Conservation (phyloP, 2,888 invertebrate genomes). For the Drosophila crucigera region DNA sequence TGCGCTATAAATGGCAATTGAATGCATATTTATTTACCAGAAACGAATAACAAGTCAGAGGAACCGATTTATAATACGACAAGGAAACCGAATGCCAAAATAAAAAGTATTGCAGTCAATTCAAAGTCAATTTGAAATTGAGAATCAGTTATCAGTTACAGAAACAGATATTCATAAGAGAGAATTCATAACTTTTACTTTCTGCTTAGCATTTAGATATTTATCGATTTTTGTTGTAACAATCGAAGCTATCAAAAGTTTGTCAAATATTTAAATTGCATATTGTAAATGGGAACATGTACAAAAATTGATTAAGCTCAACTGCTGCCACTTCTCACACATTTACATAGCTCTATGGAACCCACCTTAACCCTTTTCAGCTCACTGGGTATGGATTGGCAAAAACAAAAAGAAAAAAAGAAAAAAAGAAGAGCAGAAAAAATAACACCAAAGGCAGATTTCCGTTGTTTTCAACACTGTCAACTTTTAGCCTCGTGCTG, state of each 20-base stretch:
- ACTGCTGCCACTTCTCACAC: neutral
- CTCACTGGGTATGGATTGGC: neutral
- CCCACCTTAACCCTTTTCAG: neutral
- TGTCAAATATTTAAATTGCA: neutral
- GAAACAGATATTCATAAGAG: neutral
- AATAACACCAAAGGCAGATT: constrained; percentile 28
- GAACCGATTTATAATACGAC: neutral
- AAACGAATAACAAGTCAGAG: neutral
- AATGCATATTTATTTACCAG: neutral
- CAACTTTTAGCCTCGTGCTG: constrained; percentile 34
- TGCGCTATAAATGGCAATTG: neutral
- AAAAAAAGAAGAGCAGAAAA: neutral
- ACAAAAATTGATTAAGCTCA: neutral
- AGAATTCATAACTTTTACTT: neutral
- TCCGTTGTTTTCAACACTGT: constrained; percentile 51
- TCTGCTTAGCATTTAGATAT: neutral
- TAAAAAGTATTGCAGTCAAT: neutral
- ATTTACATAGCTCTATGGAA: neutral
- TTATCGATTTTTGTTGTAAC: neutral
- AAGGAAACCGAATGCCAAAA: neutral
- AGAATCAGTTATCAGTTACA: neutral
- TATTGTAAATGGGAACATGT: neutral
- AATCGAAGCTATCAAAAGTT: neutral
- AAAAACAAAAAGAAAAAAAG: neutral
- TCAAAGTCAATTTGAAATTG: neutral